Evolutionary conservation across 2,797 vertebrate species (phyloP).

Genomic region (Jordanella pulchra): DNA sequence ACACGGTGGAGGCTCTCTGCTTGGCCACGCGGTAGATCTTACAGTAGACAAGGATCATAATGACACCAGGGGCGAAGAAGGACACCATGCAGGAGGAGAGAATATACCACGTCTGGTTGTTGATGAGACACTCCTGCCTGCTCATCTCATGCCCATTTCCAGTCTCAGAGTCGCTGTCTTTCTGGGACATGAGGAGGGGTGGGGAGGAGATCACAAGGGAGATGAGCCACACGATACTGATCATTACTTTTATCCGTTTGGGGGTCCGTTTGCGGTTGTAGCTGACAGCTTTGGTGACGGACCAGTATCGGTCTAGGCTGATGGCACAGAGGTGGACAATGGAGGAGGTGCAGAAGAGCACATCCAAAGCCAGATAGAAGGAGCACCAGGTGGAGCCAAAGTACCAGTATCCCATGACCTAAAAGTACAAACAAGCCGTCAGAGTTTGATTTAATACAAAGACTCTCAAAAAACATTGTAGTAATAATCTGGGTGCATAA

Average conservation of each 20-base stretch:
- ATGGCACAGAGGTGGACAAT: constrained; percentile 91
- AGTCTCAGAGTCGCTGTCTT: constrained; percentile 15
- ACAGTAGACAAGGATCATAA: constrained; percentile 88
- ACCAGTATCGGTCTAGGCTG: constrained; percentile 91
- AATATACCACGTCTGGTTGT: constrained; percentile 89
- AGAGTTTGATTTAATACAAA: background rate
- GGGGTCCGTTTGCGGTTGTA: constrained; percentile 87
- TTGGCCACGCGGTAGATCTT: constrained; percentile 87
- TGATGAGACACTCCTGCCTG: constrained; percentile 79
- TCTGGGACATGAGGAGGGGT: constrained; percentile 78
- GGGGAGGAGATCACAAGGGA: constrained; percentile 86
- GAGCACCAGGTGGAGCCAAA: constrained; percentile 88
- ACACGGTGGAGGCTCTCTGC: constrained; percentile 77
- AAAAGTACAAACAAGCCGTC: constrained; percentile 12
- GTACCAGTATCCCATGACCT: constrained; percentile 89
- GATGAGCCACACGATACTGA: constrained; percentile 82
- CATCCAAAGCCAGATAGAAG: constrained; percentile 87
- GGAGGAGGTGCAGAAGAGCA: constrained; percentile 89
- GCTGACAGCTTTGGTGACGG: constrained; percentile 84
- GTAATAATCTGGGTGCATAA: background rate
- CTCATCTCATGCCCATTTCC: background rate
- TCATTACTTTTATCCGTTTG: constrained; percentile 82
- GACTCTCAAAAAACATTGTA: background rate
- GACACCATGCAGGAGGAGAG: constrained; percentile 86
- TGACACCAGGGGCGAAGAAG: constrained; percentile 86